Evolutionary conservation across 2,797 vertebrate species (phyloP).

Genomic region (Chrosomus eos): DNA sequence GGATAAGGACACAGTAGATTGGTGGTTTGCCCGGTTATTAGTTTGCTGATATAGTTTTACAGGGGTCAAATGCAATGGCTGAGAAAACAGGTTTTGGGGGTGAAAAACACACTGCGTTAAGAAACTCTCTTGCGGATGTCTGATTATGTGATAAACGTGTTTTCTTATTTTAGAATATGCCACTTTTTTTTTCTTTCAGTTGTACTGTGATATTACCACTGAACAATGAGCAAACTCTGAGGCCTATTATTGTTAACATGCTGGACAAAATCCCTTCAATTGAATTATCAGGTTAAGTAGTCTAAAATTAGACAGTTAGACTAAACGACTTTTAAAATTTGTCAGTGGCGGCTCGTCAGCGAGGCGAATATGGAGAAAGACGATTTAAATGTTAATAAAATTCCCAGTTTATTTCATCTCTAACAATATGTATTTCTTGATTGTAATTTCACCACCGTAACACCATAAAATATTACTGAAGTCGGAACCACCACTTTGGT

Average conservation of each 20-base stretch:
- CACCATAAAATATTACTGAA: not conserved
- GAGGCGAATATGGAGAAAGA: not conserved
- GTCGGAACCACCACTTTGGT: no score
- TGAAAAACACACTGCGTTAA: conserved; percentile 47
- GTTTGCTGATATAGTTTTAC: conserved; percentile 78
- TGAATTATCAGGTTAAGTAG: not conserved
- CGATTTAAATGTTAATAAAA: not conserved
- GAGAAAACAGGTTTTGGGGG: conserved; percentile 67
- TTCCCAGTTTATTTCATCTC: not conserved
- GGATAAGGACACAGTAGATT: conserved; percentile 75
- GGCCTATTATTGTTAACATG: not conserved
- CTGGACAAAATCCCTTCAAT: not conserved
- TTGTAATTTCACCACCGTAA: not conserved
- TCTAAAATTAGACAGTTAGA: not conserved
- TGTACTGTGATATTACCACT: not conserved
- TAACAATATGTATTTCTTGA: not conserved
- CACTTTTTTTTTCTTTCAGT: not conserved
- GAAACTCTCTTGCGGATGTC: conserved; percentile 37
- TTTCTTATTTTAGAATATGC: conserved; percentile 23
- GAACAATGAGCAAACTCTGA: not conserved
- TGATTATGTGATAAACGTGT: conserved; percentile 48
- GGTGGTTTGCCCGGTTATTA: conserved; percentile 72
- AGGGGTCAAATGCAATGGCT: conserved; percentile 74
- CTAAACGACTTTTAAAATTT: not conserved
- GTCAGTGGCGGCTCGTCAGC: not conserved